These are phyloP conservation scores for Tachyglossus aculeatus DNA, from an alignment of 2,797 vertebrate genomes.

Conservation along the genomic window DNA sequence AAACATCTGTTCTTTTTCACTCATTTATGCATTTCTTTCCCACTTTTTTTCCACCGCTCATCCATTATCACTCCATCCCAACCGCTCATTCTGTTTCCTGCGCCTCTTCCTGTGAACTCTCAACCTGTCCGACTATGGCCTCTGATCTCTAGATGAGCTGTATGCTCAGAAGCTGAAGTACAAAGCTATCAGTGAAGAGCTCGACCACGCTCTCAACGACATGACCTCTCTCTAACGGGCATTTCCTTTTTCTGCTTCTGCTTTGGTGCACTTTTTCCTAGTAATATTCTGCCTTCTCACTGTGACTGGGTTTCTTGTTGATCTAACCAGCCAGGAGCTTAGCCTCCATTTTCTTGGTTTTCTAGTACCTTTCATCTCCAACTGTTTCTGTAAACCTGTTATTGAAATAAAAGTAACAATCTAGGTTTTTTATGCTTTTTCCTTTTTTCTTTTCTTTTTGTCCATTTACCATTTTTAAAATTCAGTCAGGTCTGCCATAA, in stretches of 20 bases:
- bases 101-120: slow-evolving; percentile 63
- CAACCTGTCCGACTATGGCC: slow-evolving; percentile 48
- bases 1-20: background rate
- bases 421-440: background rate
- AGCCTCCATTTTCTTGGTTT: background rate
- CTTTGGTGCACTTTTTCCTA: background rate
- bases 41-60: slow-evolving; percentile 49
- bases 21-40: slow-evolving; percentile 54
- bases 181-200: slow-evolving; percentile 94
- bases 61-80: slow-evolving; percentile 55
- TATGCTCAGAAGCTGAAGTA: slow-evolving; percentile 96
- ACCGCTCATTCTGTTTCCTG: slow-evolving; percentile 46
- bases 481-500: too few relatives aligned
- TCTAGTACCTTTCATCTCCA: background rate
- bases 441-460: background rate
- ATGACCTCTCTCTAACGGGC: slow-evolving; percentile 87
- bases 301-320: background rate
- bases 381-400: background rate
- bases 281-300: background rate
- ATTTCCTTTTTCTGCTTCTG: background rate
- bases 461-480: slow-evolving; percentile 12
- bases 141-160: slow-evolving; percentile 83
- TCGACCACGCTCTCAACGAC: slow-evolving; percentile 92
- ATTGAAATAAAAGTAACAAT: background rate
- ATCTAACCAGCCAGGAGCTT: background rate